A percentile compares a stretch with the other conserved stretches of the same genome.
phyloP scores from a whole-genome alignment of 1,140 invertebrate species.

The Magallana angulata region DNA sequence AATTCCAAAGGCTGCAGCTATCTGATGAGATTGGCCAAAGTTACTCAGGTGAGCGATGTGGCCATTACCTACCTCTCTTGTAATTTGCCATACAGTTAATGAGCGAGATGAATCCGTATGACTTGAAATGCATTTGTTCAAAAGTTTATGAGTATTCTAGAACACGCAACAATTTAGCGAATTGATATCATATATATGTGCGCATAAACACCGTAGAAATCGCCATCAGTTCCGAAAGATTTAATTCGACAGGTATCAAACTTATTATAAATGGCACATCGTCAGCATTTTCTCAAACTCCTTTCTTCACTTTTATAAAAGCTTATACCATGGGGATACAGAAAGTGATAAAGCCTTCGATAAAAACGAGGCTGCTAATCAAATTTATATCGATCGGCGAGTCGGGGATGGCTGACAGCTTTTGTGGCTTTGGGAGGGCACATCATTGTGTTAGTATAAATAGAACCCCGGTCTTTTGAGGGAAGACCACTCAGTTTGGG shows the following conservation, averaged over 20 bases:
- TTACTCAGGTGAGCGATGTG: no score
- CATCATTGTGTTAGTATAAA: not conserved
- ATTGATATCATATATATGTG: no score
- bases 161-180: no score
- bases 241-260: not conserved
- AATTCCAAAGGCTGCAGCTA: no score
- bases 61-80: no score
- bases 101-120: no score
- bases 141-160: no score
- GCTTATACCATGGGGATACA: not conserved
- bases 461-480: not conserved
- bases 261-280: not conserved
- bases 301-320: not conserved
- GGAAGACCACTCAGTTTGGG: not conserved
- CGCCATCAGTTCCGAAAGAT: not conserved
- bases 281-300: not conserved
- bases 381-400: slow-evolving; percentile 16
- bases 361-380: not conserved
- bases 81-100: no score
- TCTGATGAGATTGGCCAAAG: no score
- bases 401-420: not conserved
- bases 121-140: no score
- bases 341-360: not conserved
- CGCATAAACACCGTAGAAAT: no score
- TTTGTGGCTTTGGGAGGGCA: not conserved